Evolutionary conservation across 2,888 invertebrate genomes (phyloP), one percentile per base, ranked within the genome.

Genomic region (Netelia melanura): DNA sequence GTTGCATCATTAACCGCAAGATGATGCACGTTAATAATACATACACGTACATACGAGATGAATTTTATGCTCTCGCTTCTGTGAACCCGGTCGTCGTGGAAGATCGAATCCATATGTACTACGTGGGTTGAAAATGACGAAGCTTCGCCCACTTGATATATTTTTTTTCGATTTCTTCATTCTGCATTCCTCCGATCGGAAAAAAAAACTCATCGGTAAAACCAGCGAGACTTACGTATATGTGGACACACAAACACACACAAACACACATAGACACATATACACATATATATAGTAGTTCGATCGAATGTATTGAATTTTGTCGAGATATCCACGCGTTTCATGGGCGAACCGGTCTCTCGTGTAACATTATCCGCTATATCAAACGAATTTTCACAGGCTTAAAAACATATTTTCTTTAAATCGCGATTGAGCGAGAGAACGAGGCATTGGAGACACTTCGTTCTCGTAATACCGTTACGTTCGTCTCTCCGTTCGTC

Each of bases 331-430:
- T 85, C 44, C 85, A 87, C 85, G 83, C 64, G 82, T 86, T 84
- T 87, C 86, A 88, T 84, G 86, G 89, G 88, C 90, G 88, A 89
- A 90, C 90, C 90, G 89, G 88, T 90, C 88, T 71, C 62, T n/a
- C 21, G 21, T 58, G 2, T 30, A 44, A 5, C 2, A 38, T 71
- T 43, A 61, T 70, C 48, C 25, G n/a, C 64, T 52, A 75, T 44
- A 74, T 71, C 44, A 21, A 43, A 68, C 70, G 30, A 76, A 81
- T 77, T 67, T 77, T 81, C 67, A 30, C 80, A 72, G 54, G 81
- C 68, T 23, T 23, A 58, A 80, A 65, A 25, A 54, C 54, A 21
- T 14, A 25, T 25, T 48, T 17, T 23, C 58, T 21, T 58, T 58
- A 52, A 54, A 56, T 71, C 71, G 8, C 30, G 61, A 44, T 71